phyloP scores from a whole-genome alignment of 2,113 vertebrate genomes.

The Pelobates fuscus region DNA sequence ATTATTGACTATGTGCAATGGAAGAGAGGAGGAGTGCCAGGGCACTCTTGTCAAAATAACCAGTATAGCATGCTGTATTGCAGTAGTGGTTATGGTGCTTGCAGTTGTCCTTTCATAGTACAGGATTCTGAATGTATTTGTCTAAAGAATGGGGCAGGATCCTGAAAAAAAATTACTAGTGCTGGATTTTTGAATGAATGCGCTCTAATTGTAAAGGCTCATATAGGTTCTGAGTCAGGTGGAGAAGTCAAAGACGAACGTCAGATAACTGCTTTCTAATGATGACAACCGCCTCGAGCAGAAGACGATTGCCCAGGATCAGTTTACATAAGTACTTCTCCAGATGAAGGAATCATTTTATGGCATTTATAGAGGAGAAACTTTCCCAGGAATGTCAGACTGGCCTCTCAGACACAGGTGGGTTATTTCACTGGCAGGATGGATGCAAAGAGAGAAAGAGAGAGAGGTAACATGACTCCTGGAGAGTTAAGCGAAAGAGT shows the following conservation, averaged over 20 bases:
- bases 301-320: slow-evolving; percentile 61
- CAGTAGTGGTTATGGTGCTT: no score
- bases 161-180: no score
- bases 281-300: slow-evolving; percentile 66
- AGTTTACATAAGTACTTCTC: slow-evolving; percentile 86
- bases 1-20: no score
- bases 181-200: no score
- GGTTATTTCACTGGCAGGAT: slow-evolving; percentile 85
- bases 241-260: background rate
- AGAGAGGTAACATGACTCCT: slow-evolving; percentile 71
- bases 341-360: slow-evolving; percentile 90
- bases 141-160: no score
- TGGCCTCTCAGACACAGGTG: slow-evolving; percentile 82
- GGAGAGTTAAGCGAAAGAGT: slow-evolving; percentile 65
- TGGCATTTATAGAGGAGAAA: slow-evolving; percentile 92
- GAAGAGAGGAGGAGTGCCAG: no score
- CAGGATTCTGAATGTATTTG: no score
- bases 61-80: no score
- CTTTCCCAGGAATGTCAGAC: slow-evolving; percentile 81
- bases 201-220: no score
- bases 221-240: background rate
- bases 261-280: slow-evolving; percentile 51
- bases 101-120: no score
- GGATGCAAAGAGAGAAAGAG: slow-evolving; percentile 41
- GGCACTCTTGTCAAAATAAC: no score